A percentile compares a stretch with the other conserved stretches of the same genome.
Evolutionary conservation across 2,797 vertebrate species (phyloP).

Genomic region (Hydrocynus forskahlii): DNA sequence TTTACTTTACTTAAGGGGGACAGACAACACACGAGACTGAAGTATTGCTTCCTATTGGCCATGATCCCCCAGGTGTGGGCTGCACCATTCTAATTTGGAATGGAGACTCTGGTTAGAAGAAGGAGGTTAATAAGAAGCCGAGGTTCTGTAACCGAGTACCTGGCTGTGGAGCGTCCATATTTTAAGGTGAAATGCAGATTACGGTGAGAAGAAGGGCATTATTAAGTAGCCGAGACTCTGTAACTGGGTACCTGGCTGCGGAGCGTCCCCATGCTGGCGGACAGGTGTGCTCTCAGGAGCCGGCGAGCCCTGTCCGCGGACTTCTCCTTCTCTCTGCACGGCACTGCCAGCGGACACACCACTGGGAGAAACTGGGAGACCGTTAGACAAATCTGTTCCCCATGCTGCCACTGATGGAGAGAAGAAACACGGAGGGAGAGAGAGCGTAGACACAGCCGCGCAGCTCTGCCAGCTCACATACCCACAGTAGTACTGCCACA

Average conservation of each 20-base stretch:
- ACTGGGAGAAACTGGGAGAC: constrained; percentile 55
- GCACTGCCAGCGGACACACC: constrained; percentile 15
- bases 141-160: too few relatives aligned
- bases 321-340: background rate
- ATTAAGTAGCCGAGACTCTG: too few relatives aligned
- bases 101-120: too few relatives aligned
- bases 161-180: too few relatives aligned
- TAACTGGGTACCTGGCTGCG: constrained; percentile 73
- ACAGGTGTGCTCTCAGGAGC: constrained; percentile 50
- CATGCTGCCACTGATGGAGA: constrained; percentile 59
- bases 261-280: constrained; percentile 70
- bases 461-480: constrained; percentile 90
- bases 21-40: too few relatives aligned
- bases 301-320: constrained; percentile 41
- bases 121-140: too few relatives aligned
- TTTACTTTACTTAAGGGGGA: too few relatives aligned
- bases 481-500: constrained; percentile 93
- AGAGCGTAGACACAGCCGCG: constrained; percentile 69
- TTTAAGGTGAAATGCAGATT: too few relatives aligned
- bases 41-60: too few relatives aligned
- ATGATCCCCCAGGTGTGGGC: too few relatives aligned
- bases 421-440: constrained; percentile 65
- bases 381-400: constrained; percentile 55
- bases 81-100: too few relatives aligned
- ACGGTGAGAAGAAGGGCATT: too few relatives aligned